Evolutionary conservation across 2,888 invertebrate species (phyloP).

Genomic region (Volucella zonaria): DNA sequence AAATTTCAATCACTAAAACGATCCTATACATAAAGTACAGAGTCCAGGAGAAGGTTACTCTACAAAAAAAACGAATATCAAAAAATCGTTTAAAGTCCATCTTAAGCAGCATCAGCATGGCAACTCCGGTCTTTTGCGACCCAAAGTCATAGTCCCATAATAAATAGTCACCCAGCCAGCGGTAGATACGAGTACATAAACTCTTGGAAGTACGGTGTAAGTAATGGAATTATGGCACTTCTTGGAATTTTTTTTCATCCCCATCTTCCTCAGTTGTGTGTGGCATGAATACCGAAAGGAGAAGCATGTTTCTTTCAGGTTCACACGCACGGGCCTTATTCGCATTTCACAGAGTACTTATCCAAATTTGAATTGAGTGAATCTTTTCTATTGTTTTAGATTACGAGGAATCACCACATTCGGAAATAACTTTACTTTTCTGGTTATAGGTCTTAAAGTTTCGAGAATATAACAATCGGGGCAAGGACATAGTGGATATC

Average conservation of each 20-base stretch:
- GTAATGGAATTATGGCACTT: slow-evolving; percentile 26
- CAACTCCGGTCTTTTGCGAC: too few species aligned
- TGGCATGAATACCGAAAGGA: background rate
- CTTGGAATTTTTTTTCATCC: background rate
- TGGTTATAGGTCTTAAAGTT: too few species aligned
- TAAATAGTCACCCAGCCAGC: too few species aligned
- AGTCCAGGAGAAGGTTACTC: background rate
- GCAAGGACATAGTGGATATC: slow-evolving; percentile 28
- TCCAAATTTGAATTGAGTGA: slow-evolving; percentile 34
- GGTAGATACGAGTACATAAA: too few species aligned
- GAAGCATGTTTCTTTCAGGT: background rate
- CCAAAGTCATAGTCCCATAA: too few species aligned
- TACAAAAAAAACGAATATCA: background rate
- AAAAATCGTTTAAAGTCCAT: background rate
- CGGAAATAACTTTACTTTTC: background rate
- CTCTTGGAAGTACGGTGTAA: slow-evolving; percentile 1
- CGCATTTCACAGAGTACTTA: slow-evolving; percentile 34
- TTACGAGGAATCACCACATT: background rate
- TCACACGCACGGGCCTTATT: slow-evolving; percentile 15
- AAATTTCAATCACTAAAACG: slow-evolving; percentile 29
- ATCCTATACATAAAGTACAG: background rate
- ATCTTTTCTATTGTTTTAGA: background rate
- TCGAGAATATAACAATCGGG: slow-evolving; percentile 19
- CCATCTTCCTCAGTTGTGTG: background rate
- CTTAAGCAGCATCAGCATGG: too few species aligned